Evolutionary conservation across 2,888 invertebrate species (phyloP), one percentile per base, ranked within the genome.

Genomic region (Neocrepidodera transversa): DNA sequence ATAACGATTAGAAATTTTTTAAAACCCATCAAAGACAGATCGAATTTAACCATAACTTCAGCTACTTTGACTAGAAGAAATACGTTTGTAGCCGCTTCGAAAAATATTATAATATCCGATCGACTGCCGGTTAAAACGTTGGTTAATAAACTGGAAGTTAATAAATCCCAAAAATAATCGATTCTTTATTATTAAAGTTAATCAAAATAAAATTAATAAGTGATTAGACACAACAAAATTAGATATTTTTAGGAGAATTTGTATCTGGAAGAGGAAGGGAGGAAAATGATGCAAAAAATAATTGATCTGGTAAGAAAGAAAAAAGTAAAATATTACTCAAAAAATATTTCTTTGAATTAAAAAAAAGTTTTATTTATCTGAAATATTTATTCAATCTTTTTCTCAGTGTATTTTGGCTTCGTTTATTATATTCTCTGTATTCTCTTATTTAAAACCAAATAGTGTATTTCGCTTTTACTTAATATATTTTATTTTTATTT

Each of bases 111-210:
- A 49, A 61, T 65, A n/a, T 60, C 69, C 71, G 14, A 66, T 63
- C 56, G 68, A 68, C 60, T 71, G 7, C 71, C 74, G 6, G 74
- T 75, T 20, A 72, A 70, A 62, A 71, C 65, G 49, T 71, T 70
- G 56, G 67, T 75, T 20, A 65, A 69, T 62, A 71, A 72, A 63
- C 62, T 73, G 50, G 73, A 74, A 52, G 49, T 55, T 43, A 65
- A 66, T 60, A 67, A 66, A 45, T 11, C 14, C n/a, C 45, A 60
- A 56, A 60, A 54, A 62, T n/a, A 32, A 14, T n/a, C 16, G 20
- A 38, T 28, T 38, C 7, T 40, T 26, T 32, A 54, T 43, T 6
- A 17, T 53, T 45, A 11, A 16, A 40, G 8, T 23, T 16, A 51
- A 40, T n/a, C n/a, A n/a, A n/a, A n/a, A n/a, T n/a, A n/a, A n/a